Evolutionary conservation across 2,888 invertebrate genomes (phyloP).

Genomic region (Calliphora vomitoria): DNA sequence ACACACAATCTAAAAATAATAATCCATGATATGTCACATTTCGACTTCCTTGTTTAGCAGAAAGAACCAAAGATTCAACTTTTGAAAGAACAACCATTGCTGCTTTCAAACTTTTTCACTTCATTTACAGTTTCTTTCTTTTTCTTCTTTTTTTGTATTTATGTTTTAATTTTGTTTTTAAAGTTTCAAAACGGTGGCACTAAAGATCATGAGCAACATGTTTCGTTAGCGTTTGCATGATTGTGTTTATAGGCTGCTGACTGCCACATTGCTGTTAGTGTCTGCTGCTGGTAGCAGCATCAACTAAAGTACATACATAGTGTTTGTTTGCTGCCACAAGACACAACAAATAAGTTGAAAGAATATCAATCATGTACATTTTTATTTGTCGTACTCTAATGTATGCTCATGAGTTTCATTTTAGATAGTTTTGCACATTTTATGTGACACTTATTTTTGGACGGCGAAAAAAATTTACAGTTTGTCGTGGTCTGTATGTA

Average conservation of each 20-base stretch:
- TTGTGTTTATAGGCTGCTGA: slow-evolving; percentile 13
- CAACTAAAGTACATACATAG: neutral
- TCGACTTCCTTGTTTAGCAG: slow-evolving; percentile 72
- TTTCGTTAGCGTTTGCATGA: neutral
- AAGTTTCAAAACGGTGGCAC: slow-evolving; percentile 38
- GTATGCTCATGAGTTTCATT: slow-evolving; percentile 4
- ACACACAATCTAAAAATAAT: slow-evolving; percentile 55
- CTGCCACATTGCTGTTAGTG: neutral
- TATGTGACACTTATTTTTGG: slow-evolving; percentile 65
- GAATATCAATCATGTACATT: slow-evolving; percentile 70
- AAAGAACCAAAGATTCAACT: slow-evolving; percentile 18
- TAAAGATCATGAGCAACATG: slow-evolving; percentile 64
- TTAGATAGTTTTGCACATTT: slow-evolving; percentile 55
- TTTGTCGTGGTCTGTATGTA: slow-evolving; percentile 19
- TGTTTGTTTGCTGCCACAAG: slow-evolving; percentile 17
- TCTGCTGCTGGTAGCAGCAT: slow-evolving; percentile 35
- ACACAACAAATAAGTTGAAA: slow-evolving; percentile 57
- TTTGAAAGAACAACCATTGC: slow-evolving; percentile 47
- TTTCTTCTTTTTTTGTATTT: neutral
- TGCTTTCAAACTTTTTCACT: slow-evolving; percentile 47
- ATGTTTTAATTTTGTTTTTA: neutral
- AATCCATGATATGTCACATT: slow-evolving; percentile 72
- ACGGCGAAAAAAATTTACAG: slow-evolving; percentile 22
- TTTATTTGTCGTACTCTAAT: slow-evolving; percentile 23
- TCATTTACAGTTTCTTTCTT: slow-evolving; percentile 55